Evolutionary conservation across 2,113 vertebrate species (phyloP).

Genomic region (Coreoperca whiteheadi): DNA sequence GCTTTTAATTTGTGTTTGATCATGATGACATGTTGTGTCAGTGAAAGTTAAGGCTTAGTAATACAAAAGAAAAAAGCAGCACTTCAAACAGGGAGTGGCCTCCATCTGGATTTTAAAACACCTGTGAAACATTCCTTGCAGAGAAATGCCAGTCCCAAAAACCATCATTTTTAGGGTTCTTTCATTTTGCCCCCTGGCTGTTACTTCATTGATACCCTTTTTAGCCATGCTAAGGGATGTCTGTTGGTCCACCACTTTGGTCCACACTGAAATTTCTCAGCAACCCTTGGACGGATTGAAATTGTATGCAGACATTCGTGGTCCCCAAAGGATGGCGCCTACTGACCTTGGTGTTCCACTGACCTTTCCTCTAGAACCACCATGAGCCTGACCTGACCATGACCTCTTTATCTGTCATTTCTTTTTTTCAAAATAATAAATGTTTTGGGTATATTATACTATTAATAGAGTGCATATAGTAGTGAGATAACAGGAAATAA

Average conservation of each 20-base stretch:
- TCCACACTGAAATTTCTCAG: not conserved
- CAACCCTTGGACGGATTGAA: not conserved
- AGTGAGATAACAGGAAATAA: not conserved
- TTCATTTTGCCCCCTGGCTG: constrained; percentile 31
- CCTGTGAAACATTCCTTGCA: constrained; percentile 23
- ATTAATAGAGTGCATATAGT: not conserved
- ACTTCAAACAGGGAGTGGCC: not conserved
- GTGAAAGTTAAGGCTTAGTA: not conserved
- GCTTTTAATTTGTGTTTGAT: not conserved
- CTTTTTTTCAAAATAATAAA: not conserved
- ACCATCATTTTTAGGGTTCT: not conserved
- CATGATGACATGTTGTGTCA: not conserved
- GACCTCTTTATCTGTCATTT: not conserved
- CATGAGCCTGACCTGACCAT: too few species aligned
- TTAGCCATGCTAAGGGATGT: not conserved
- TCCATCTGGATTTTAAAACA: constrained; percentile 15
- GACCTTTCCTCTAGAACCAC: not conserved
- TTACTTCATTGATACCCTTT: constrained; percentile 4
- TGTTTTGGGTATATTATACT: not conserved
- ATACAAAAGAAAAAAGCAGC: not conserved
- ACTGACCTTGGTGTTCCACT: not conserved
- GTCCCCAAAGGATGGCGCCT: not conserved
- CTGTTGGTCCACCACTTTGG: not conserved
- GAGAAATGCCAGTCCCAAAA: not conserved
- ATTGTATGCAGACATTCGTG: not conserved